Evolutionary conservation across 2,797 vertebrate species (phyloP), one percentile per base, ranked within the genome.

Genomic region (Rhabdophis nuchalis): DNA sequence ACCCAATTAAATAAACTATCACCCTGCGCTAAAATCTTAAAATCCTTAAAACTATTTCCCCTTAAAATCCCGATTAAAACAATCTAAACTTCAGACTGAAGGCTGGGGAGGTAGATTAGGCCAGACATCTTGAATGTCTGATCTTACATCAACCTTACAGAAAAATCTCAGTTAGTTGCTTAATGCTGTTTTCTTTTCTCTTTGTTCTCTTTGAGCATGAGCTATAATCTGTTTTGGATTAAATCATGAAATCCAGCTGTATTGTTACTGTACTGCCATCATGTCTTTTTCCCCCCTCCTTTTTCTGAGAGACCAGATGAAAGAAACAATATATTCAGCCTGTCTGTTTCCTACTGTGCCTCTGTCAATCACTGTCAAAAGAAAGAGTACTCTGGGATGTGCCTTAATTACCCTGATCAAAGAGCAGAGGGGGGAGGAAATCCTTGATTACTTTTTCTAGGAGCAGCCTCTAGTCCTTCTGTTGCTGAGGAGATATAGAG

Each of bases 341-440:
- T 36, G 0, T 27, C 50, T 23, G 91, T 25, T 88, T 91, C 93
- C 90, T 0, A 14, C 93, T 72, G 91, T 14, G 93, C 92, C 29
- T 94, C 94, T 94, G 91, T 87, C 95, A 46, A 92, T 90, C 94
- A 85, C 90, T 91, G 0, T 18, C 91, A 91, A 91, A 90, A 89
- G 60, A 90, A 92, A 41, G 0, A 86, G 23, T 58, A 56, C 57
- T 88, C 86, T 64, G 25, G 72, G 89, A 72, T 68, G 13, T 23
- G 29, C 87, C 29, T 10, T 89, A 1, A 0, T 93, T 16, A 89
- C 87, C 32, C 93, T 0, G 0, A 41, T 2, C 56, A 57, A 86
- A 89, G 91, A 46, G 52, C 46, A 87, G 57, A 46, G 0, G 88
- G 91, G 32, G 57, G 46, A 87, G 61, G 0, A 0, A 82, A 36